Base-by-base conservation (phyloP, 2,888 invertebrate species). In the Plagodis dolabraria region DNA sequence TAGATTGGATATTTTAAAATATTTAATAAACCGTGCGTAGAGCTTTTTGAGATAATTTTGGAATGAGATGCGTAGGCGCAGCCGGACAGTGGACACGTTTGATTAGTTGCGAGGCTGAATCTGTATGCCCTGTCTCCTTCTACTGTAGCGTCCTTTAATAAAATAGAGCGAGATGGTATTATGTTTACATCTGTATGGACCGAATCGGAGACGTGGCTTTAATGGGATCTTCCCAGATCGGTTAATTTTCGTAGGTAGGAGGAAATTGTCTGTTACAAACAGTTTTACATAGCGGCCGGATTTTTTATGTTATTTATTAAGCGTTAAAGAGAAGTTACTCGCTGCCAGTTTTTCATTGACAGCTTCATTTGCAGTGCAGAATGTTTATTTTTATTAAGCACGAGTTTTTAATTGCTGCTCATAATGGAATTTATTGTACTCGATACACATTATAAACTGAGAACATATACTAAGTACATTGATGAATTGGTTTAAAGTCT, bases 31-130 rank as follows among this genome's bases (percentile, higher is more conserved):
- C 54, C 48, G 62, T 35, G 7, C 11, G 34, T 33, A 34, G 56
- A 68, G 52, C 45, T 63, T 69, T 59, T 57, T 56, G 46, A 72
- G 74, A 79, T 72, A 76, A 82, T 79, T 86, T 84, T 65, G 74
- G 76, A 67, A 63, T 69, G 64, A 69, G 87, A 89, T 89, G 89
- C 87, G 86, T 81, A 75, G 69, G 82, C 87, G 86, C 80, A 76
- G 66, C 77, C 77, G 86, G 91, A 89, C 86, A 89, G 82, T 86
- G 84, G 92, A 89, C 83, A 91, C 90, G 92, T 83, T 77, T 90
- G 80, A 92, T 92, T 91, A 89, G 90, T 74, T 82, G 76, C 80
- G 85, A 79, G 79, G 82, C 85, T 83, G 84, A 85, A 84, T 85
- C 85, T 81, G 75, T 57, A 76, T 70, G 65, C 70, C 73, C 79